Percentiles rank a stretch among this genome's conserved stretches.
Evolutionary conservation across 2,888 invertebrate genomes (phyloP).

Genomic region (Diaprepes abbreviatus): DNA sequence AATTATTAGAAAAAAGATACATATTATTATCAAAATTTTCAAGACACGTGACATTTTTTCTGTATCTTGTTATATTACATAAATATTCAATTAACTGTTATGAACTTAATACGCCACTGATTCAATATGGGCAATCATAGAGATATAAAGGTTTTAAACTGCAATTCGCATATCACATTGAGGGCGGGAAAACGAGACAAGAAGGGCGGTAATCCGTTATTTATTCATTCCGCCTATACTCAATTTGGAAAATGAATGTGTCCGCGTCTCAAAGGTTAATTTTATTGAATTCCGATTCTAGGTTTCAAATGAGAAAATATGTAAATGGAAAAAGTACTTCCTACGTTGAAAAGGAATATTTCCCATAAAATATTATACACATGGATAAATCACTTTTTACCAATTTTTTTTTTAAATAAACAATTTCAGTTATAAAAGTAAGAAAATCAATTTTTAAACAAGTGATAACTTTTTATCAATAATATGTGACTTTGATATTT

Average conservation of each 20-base stretch:
- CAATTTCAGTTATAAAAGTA: no score
- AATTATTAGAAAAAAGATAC: no score
- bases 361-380: neutral
- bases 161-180: constrained; percentile 10
- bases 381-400: no score
- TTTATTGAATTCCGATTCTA: neutral
- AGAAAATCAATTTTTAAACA: no score
- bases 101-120: neutral
- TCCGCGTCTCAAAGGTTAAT: neutral
- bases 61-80: no score
- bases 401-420: no score
- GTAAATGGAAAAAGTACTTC: no score
- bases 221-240: constrained; percentile 17
- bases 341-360: neutral
- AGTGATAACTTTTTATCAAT: no score
- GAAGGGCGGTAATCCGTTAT: constrained; percentile 12
- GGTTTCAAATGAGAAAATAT: neutral
- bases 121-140: neutral
- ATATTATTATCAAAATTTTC: no score
- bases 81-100: no score
- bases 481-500: no score
- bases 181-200: constrained; percentile 13
- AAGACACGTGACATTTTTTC: no score
- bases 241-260: constrained; percentile 21
- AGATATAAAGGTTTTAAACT: constrained; percentile 25